Evolutionary conservation across 2,113 vertebrate genomes (phyloP), one percentile per base, ranked within the genome.

Genomic region (Hylia prasina): DNA sequence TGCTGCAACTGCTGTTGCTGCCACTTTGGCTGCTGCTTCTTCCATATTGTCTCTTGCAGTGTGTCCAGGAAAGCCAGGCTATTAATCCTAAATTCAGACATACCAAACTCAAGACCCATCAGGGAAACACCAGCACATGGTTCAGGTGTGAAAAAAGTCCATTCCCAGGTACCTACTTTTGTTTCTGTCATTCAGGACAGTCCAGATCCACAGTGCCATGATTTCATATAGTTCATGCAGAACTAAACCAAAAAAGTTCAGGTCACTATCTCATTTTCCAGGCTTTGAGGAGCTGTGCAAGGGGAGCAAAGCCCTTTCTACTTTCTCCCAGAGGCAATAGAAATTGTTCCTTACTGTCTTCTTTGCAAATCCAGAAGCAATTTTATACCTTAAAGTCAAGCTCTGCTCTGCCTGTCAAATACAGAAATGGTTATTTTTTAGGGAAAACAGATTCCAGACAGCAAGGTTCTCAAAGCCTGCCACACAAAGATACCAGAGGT

Each of bases 21-120:
- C 92, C 96, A 93, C 94, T 97, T 95, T 94, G 95, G 92, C 95
- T 97, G 93, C 92, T 96, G 75, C 84, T 93, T 66, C 87, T 93
- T 92, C 88, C 91, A 93, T 92, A 69, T 77, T 93, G 79, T 69
- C 89, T 94, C 56, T 84, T 93, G 83, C 75, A 76, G 40, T 4
- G 11, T 71, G 90, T 93, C 89, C 76, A 87, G 87, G 89, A 80
- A 90, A 95, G 73, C 44, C 1, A 11, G 88, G 75, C 88, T 82
- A 58, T 79, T 84, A 65, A 82, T 90, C 82, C 61, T 28, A 21
- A 64, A 53, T 40, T 93, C 82, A 60, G 56, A 86, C 40, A 21
- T 60, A 78, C 39, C 42, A 48, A 5, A 50, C 16, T 48, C 44
- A 31, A 73, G 31, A 63, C n/a, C 16, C 25, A 73, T 21, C n/a